Base-by-base conservation (phyloP, 64 coral and sea anemone species). In the Astreopora myriophthalma region DNA sequence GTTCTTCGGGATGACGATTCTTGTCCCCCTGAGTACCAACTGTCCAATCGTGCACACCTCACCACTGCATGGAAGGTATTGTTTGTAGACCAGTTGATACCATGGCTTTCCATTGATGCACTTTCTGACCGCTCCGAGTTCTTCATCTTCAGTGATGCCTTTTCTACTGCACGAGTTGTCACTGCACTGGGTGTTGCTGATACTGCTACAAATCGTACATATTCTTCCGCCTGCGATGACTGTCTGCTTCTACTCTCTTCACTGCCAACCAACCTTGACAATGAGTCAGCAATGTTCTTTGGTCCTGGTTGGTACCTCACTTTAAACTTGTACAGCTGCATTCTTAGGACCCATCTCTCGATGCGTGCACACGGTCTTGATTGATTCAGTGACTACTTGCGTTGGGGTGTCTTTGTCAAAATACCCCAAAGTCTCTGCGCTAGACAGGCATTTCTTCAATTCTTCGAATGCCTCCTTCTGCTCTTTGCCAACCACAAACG, bases 361-460 rank as follows among this genome's bases (percentile, higher is more conserved):
- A n/a, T n/a, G n/a, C n/a, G n/a, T n/a, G n/a, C n/a, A n/a, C n/a
- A n/a, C n/a, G n/a, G n/a, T 51, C 62, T 32, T 82, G 76, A 80
- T 29, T 55, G 75, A 74, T 58, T 79, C 75, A 28, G 76, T 17
- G 31, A 81, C 51, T 14, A 80, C 57, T 83, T 71, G 20, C 0
- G 76, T 80, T 33, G 69, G 52, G 44, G 88, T 75, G 13, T 90
- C 76, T n/a, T 61, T 31, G 76, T 91, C 62, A 17, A 91, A 91
- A 52, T 91, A 91, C 33, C 75, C 89, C 63, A 91, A 66, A 28
- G 87, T 89, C 12, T 49, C 31, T 4, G 58, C 64, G 26, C 27
- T 89, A 14, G 70, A 24, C 28, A n/a, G 46, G 19, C 68, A 20
- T 31, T 69, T 39, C 44, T 83, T 91, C 34, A 90, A 52, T 20